Conservation (phyloP, 2,797 vertebrate species). For the Diceros bicornis region DNA sequence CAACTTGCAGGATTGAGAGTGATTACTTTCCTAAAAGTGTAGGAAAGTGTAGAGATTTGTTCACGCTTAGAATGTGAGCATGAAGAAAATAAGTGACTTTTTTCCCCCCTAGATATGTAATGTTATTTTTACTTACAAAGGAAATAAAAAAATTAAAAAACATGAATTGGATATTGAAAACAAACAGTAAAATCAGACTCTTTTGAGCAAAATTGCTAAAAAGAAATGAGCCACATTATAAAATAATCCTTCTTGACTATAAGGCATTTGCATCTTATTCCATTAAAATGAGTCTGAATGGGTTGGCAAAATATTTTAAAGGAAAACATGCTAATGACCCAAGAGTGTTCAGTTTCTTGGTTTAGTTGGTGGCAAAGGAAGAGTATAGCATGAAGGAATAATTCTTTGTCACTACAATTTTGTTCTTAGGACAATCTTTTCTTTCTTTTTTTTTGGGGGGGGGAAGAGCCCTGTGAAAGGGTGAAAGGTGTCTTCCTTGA, state of each 20-base stretch:
- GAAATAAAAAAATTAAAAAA: conserved; percentile 46
- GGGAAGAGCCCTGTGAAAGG: not conserved
- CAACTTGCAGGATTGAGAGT: not conserved
- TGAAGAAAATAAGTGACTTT: not conserved
- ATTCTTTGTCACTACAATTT: conserved; percentile 6
- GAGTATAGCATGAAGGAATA: not conserved
- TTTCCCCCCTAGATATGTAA: not conserved
- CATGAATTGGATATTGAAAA: not conserved
- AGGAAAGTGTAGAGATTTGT: not conserved
- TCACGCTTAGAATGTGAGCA: not conserved
- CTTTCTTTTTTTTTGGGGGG: not conserved
- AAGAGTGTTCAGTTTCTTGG: not conserved
- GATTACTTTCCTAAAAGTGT: not conserved
- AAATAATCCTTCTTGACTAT: not conserved
- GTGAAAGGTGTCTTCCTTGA: not conserved
- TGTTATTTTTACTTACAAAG: conserved; percentile 45
- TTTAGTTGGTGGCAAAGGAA: not conserved
- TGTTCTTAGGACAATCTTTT: not conserved
- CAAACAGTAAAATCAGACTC: not conserved
- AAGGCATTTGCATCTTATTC: not conserved
- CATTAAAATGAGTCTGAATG: not conserved
- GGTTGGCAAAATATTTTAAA: conserved; percentile 20
- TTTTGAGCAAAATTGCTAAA: conserved; percentile 36
- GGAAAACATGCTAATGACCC: not conserved
- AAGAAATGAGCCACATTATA: not conserved